Percentiles rank a stretch among this genome's conserved stretches.
Conservation (phyloP, 2,113 vertebrate species). For the Montifringilla adamsi region DNA sequence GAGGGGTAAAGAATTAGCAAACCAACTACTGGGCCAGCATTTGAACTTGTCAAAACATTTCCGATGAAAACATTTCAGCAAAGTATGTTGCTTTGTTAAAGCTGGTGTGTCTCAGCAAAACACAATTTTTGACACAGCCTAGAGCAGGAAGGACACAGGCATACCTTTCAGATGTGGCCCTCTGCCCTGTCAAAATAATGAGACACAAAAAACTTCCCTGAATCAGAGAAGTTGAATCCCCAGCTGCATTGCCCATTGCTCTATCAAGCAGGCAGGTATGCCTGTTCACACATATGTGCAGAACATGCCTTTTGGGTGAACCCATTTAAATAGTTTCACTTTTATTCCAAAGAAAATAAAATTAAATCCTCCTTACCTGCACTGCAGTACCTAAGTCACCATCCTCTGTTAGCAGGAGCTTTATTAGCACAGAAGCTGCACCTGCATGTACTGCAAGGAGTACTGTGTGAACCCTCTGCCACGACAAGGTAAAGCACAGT, state of each 20-base stretch:
- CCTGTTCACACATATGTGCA: neutral
- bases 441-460: neutral
- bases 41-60: neutral
- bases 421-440: neutral
- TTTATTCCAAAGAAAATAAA: neutral
- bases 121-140: rapidly evolving
- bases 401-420: neutral
- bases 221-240: neutral
- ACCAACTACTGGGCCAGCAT: neutral
- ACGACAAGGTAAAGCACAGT: neutral
- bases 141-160: neutral
- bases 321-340: neutral
- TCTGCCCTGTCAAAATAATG: neutral
- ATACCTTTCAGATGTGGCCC: neutral
- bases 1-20: neutral
- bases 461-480: neutral
- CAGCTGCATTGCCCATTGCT: neutral
- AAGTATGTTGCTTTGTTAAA: neutral
- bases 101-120: neutral
- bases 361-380: neutral
- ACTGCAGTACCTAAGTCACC: neutral
- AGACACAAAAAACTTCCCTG: neutral
- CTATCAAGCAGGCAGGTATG: neutral
- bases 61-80: neutral
- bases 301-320: neutral